Conservation (phyloP, 2,888 invertebrate species). For the Trissolcus japonicus region DNA sequence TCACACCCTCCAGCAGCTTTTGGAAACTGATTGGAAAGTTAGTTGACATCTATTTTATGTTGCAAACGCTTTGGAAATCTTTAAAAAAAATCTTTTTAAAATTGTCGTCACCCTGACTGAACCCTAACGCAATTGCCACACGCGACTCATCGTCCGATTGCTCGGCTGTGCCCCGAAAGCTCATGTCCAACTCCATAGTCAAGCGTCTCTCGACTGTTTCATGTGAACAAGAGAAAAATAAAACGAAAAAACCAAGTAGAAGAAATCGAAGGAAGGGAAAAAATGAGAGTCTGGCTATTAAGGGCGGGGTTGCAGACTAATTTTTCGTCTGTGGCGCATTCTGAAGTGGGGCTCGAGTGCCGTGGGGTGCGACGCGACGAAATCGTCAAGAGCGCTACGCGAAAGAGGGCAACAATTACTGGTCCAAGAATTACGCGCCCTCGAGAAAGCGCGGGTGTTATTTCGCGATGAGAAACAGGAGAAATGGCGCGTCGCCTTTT, state of each 20-base stretch:
- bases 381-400: slow-evolving; percentile 44
- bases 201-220: slow-evolving; percentile 33
- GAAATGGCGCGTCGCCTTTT: slow-evolving; percentile 35
- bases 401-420: slow-evolving; percentile 54
- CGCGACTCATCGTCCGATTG: slow-evolving; percentile 6
- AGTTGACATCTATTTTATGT: background rate
- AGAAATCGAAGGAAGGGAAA: slow-evolving; percentile 16
- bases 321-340: slow-evolving; percentile 51
- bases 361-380: slow-evolving; percentile 52
- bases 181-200: slow-evolving; percentile 23
- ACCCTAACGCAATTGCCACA: slow-evolving; percentile 15
- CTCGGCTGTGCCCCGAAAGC: slow-evolving; percentile 22
- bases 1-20: too few relatives aligned
- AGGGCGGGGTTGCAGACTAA: slow-evolving; percentile 50
- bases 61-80: background rate
- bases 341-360: slow-evolving; percentile 41
- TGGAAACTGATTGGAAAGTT: background rate
- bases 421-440: slow-evolving; percentile 47
- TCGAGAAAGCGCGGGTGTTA: slow-evolving; percentile 29
- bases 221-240: slow-evolving; percentile 15
- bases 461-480: slow-evolving; percentile 1
- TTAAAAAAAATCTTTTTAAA: slow-evolving; percentile 10
- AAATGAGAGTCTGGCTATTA: slow-evolving; percentile 38
- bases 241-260: background rate
- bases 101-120: background rate